Conservation (phyloP, 1,140 invertebrate species). For the Cephus cinctus region DNA sequence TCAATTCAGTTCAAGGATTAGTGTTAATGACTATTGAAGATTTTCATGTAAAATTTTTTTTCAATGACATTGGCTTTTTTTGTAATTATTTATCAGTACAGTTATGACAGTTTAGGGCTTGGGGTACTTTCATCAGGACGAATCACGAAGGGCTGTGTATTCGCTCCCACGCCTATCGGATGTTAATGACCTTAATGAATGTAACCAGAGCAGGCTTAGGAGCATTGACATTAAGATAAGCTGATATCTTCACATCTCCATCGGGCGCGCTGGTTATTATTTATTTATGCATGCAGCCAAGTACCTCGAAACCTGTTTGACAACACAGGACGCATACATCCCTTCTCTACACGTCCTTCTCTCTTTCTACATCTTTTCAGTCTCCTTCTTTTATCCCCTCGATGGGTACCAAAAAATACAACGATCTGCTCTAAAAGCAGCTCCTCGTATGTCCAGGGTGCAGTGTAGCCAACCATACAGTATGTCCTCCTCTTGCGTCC, state of each 20-base stretch:
- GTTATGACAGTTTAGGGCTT: no score
- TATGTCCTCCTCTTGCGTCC: no score
- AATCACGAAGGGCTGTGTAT: slow-evolving; percentile 12
- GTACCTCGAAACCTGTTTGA: slow-evolving; percentile 48
- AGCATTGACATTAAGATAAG: slow-evolving; percentile 53
- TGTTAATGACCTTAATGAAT: slow-evolving; percentile 54
- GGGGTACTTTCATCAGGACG: not conserved
- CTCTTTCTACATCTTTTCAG: not conserved
- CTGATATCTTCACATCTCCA: slow-evolving; percentile 27
- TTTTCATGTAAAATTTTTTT: no score
- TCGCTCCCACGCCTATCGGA: slow-evolving; percentile 44
- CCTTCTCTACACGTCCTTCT: not conserved
- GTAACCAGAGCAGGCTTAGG: slow-evolving; percentile 39
- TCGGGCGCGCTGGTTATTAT: slow-evolving; percentile 46
- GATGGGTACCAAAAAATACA: no score
- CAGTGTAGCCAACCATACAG: no score
- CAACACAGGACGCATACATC: slow-evolving; percentile 15
- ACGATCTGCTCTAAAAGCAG: no score
- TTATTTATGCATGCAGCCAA: slow-evolving; percentile 47
- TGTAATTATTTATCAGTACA: no score
- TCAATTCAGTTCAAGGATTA: no score
- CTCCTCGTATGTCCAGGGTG: no score
- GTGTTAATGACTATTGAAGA: no score
- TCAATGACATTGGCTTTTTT: no score
- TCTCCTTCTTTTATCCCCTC: not conserved